Evolutionary conservation across 1,140 invertebrate genomes (phyloP).

Genomic region (Lucilia sericata): DNA sequence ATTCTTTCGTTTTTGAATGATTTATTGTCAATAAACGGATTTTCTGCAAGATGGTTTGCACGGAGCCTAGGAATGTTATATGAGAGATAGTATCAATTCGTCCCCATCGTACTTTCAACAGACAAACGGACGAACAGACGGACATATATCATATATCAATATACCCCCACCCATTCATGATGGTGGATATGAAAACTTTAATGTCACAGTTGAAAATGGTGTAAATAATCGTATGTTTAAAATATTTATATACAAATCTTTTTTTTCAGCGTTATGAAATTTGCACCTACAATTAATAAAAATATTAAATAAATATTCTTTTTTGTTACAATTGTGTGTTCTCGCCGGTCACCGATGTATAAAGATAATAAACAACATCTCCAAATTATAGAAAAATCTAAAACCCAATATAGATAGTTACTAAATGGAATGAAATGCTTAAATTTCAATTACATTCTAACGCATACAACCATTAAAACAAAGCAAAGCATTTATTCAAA

Average conservation of each 20-base stretch:
- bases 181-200: too few species aligned
- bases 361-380: not conserved
- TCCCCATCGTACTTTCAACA: too few species aligned
- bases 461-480: not conserved
- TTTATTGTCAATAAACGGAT: too few species aligned
- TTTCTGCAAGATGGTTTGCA: too few species aligned
- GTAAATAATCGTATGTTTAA: not conserved
- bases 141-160: too few species aligned
- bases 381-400: not conserved
- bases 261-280: not conserved
- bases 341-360: not conserved
- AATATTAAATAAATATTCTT: not conserved
- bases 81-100: too few species aligned
- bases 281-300: not conserved
- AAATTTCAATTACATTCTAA: not conserved
- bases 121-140: too few species aligned
- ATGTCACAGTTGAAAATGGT: not conserved
- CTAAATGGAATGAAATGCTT: not conserved
- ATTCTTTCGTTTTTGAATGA: too few species aligned
- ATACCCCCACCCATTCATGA: too few species aligned
- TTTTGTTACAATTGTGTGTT: not conserved
- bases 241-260: not conserved
- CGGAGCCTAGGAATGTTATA: too few species aligned
- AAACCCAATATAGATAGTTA: not conserved
- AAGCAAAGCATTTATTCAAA: slow-evolving; percentile 1